Evolutionary conservation across 2,888 invertebrate genomes (phyloP), one percentile per base, ranked within the genome.

Genomic region (Aphrophora alni): DNA sequence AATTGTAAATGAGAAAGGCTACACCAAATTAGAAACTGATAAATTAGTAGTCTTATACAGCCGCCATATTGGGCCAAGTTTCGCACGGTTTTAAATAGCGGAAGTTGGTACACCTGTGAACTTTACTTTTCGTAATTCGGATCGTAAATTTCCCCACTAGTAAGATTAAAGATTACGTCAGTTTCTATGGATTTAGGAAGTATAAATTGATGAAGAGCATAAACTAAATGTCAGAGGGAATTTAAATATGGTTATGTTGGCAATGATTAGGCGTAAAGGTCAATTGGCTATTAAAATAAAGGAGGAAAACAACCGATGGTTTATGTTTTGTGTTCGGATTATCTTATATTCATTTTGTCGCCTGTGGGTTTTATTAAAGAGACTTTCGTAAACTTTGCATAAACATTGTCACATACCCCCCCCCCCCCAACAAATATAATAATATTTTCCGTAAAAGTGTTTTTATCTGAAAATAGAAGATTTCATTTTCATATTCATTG

Each of bases 1-100:
- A 59, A 59, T 59, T 59, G 59, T 59, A 21, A 59, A 59, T 59
- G 59, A 59, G 59, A 59, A 59, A 59, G 59, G 59, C 59, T 59
- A 59, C 59, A 59, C 59, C 59, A 21, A 59, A 59, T 59, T 59
- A 59, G 21, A 59, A 59, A 59, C 59, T 59, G 59, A 59, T 59
- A 59, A 59, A 14, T 59, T 59, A 59, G 5, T 59, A 44, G 44
- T n/a, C n/a, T n/a, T n/a, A n/a, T n/a, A n/a, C n/a, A n/a, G 21
- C 59, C 21, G 59, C 59, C 59, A 59, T 59, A 59, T 59, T 59
- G 59, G 59, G 21, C 59, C 59, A 21, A 59, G 21, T 59, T 59
- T 59, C 59, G 59, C 59, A 59, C 59, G 59, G n/a, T n/a, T n/a
- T n/a, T n/a, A n/a, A n/a, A n/a, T n/a, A n/a, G n/a, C n/a, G n/a